Evolutionary conservation across 2,797 vertebrate species (phyloP), one percentile per base, ranked within the genome.

Genomic region (Varecia variegata): DNA sequence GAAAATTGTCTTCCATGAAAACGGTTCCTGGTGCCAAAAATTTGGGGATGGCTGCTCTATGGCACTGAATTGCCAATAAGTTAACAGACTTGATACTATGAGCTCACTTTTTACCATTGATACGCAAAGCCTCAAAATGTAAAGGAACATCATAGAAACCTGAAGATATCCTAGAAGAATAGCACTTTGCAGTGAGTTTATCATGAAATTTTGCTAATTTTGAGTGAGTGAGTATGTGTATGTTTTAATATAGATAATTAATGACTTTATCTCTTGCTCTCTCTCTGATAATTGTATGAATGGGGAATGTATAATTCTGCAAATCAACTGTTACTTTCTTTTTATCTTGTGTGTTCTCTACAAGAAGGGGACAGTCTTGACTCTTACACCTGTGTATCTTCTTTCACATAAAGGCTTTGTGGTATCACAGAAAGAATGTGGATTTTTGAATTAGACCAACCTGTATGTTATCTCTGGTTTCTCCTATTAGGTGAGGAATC

Each of bases 121-220:
- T 62, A 97, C 85, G 71, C 90, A 91, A 96, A 98, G 91, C 88
- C 68, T 96, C 95, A 43, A 97, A 97, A 92, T 97, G 79, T 92
- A 95, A 98, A 98, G 93, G 91, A 95, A 50, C 38, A 88, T 96
- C 96, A 92, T 76, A 93, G 95, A 97, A 97, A 97, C 71, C 74
- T 89, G 84, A 94, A 82, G 56, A n/a, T 93, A 79, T 98, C 84
- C 93, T 80, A 97, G 68, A 43, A 96, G 88, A 97, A 97, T 86
- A 97, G 89, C 84, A 96, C 74, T 98, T 98, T 93, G 87, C 74
- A 95, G 82, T 97, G 91, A 96, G 58, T 93, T 94, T 94, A 38
- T 79, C 81, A 93, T 92, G 70, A 82, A 87, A 90, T 96, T 97
- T 96, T 85, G 73, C 96, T 95, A 93, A 97, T 77, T 95, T 96